Percentiles rank a stretch among this genome's conserved stretches.
Conservation (phyloP, 2,888 invertebrate species). For the Choristoneura rosaceana region DNA sequence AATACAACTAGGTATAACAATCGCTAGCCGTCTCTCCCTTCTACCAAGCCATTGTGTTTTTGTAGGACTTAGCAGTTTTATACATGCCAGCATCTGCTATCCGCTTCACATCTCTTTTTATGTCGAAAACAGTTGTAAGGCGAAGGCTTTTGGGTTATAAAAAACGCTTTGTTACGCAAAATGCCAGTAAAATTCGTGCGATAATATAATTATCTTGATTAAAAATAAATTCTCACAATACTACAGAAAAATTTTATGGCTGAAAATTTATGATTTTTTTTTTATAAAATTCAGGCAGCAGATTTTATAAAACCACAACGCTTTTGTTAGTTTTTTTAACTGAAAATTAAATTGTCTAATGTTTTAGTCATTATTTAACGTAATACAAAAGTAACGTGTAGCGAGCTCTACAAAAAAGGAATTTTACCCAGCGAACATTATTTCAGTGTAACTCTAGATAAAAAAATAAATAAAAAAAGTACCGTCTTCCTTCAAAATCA, state of each 20-base stretch:
- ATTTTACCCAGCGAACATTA: too few relatives aligned
- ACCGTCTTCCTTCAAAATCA: too few relatives aligned
- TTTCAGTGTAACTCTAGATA: too few relatives aligned
- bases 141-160: conserved; percentile 53
- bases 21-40: conserved; percentile 1
- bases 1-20: not conserved
- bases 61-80: conserved; percentile 59
- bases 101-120: conserved; percentile 65
- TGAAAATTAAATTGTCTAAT: too few relatives aligned
- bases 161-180: conserved; percentile 51
- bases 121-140: conserved; percentile 59
- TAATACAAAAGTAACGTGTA: too few relatives aligned
- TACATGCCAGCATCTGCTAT: conserved; percentile 69
- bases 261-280: too few relatives aligned
- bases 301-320: too few relatives aligned
- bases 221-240: not conserved
- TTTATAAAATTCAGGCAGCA: too few relatives aligned
- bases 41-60: conserved; percentile 46
- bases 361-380: too few relatives aligned
- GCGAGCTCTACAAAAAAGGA: too few relatives aligned
- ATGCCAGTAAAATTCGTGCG: conserved; percentile 39
- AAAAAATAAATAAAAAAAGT: too few relatives aligned
- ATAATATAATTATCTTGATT: conserved; percentile 15
- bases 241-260: not conserved
- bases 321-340: too few relatives aligned